phyloP scores from a whole-genome alignment of 2,797 vertebrate species.

The Manis javanica region DNA sequence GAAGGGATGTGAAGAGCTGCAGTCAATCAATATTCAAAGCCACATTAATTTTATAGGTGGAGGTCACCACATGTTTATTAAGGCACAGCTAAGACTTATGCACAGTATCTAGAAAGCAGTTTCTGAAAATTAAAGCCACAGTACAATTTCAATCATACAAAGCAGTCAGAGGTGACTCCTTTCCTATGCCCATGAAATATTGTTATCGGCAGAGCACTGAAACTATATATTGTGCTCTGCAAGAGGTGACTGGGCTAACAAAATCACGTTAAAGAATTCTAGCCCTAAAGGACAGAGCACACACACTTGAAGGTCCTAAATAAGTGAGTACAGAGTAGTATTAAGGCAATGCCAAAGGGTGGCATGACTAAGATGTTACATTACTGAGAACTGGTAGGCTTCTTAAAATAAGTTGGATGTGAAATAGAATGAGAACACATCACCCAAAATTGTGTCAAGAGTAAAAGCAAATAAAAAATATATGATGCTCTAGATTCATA shows the following conservation, averaged over 20 bases:
- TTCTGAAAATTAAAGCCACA: conserved; percentile 77
- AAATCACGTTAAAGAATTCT: conserved; percentile 32
- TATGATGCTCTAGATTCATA: neutral
- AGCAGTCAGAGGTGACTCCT: conserved; percentile 68
- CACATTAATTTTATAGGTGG: conserved; percentile 59
- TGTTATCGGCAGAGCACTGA: conserved; percentile 43
- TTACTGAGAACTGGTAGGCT: neutral
- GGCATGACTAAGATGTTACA: neutral
- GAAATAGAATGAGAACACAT: neutral
- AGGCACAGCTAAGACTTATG: conserved; percentile 68
- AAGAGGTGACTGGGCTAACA: conserved; percentile 57
- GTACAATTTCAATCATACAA: conserved; percentile 68
- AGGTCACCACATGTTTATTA: conserved; percentile 74
- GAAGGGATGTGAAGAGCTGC: conserved; percentile 24
- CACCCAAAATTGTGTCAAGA: neutral
- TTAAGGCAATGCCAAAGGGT: neutral
- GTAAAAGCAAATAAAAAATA: neutral
- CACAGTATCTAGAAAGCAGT: conserved; percentile 59
- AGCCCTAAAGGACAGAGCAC: conserved; percentile 33
- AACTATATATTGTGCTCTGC: conserved; percentile 60
- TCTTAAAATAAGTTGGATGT: conserved; percentile 25
- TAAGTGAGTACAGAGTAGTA: neutral
- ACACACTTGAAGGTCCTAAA: conserved; percentile 39
- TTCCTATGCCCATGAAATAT: conserved; percentile 68
- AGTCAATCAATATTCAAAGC: conserved; percentile 65